Evolutionary conservation across 2,888 invertebrate species (phyloP), one percentile per base, ranked within the genome.

Genomic region (Chymomyza caudatula): DNA sequence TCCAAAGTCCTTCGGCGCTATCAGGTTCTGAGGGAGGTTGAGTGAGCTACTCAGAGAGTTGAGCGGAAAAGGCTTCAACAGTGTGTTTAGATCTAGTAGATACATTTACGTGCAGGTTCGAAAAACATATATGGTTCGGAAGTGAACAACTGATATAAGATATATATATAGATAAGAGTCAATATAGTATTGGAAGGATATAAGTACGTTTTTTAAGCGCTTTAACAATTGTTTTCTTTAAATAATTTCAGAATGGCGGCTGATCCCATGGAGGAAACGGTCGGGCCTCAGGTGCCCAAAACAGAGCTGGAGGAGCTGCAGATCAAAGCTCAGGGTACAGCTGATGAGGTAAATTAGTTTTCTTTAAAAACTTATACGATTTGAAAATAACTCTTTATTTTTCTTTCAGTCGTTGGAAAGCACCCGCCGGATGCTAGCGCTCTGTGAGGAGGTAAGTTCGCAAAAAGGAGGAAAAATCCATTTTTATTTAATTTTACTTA

Each of bases 221-320:
- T n/a, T n/a, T n/a, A n/a, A n/a, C n/a, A n/a, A n/a, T n/a, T n/a
- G 13, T 25, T 53, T 44, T 55, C 47, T 43, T n/a, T 8, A 51
- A 44, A 42, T 42, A 49, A 22, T 78, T 85, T 69, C 88, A 93
- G 93, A 91, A 94, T 94, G 94, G 94, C 94, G 57, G 88, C 91
- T 73, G 92, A 91, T 76, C 93, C 93, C 87, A 91, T 92, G 75
- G 88, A 88, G 54, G 89, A 88, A 67, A 92, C 92, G 73, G 90
- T 91, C 72, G 91, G 91, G 65, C 90, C 90, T 37, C 92, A 92
- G 86, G 94, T 94, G 82, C 96, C 96, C 65, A 93, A 94, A 90
- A 95, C 96, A 82, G 97, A 97, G 91, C 92, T 97, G 87, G 96
- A 97, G 90, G 96, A 97, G 91, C 91, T 97, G 78, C 97, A 97